A percentile compares a stretch with the other conserved stretches of the same genome.
Evolutionary conservation across 2,113 vertebrate species (phyloP).

Genomic region (Meleagris gallopavo): DNA sequence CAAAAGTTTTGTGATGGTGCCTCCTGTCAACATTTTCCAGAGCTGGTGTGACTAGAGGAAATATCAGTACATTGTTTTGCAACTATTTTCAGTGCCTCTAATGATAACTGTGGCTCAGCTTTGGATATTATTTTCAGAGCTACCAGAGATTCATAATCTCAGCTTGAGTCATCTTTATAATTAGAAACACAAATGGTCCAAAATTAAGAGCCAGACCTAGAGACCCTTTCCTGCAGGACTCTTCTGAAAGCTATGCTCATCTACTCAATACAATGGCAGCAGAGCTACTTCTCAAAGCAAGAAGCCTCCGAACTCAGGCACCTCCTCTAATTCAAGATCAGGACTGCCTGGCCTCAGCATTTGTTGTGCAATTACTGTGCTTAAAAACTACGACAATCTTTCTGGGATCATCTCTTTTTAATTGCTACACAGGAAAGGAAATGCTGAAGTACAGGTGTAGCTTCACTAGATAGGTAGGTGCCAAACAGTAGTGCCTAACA

Average conservation of each 20-base stretch:
- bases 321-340: not conserved
- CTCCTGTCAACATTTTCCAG: not conserved
- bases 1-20: not conserved
- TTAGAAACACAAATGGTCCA: not conserved
- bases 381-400: not conserved
- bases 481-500: not conserved
- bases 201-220: not conserved
- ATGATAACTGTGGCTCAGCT: not conserved
- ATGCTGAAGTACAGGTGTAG: not conserved
- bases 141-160: not conserved
- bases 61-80: not conserved
- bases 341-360: not conserved
- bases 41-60: not conserved
- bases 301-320: not conserved
- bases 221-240: not conserved
- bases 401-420: not conserved
- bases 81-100: not conserved
- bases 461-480: not conserved
- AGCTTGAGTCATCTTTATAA: not conserved
- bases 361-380: not conserved
- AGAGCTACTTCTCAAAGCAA: not conserved
- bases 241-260: not conserved
- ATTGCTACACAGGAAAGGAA: not conserved
- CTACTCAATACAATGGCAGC: not conserved
- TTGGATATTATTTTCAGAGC: not conserved